Conservation (phyloP, 2,113 vertebrate species). For the Pedionomus torquatus region DNA sequence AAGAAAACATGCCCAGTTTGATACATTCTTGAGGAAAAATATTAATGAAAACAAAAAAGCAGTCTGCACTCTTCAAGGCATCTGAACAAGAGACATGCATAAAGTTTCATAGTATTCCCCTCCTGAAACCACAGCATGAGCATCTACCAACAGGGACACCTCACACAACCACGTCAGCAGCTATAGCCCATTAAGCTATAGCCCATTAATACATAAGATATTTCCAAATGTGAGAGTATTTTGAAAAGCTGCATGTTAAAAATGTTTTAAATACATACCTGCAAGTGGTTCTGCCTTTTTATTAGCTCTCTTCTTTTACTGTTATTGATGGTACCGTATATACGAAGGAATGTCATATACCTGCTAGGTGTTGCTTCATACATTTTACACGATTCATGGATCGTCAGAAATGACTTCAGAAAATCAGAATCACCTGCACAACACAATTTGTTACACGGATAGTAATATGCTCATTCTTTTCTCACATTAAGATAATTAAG, state of each 20-base stretch:
- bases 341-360: conserved; percentile 90
- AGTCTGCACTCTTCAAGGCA: background rate
- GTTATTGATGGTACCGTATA: conserved; percentile 85
- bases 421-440: conserved; percentile 80
- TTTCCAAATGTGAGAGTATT: background rate
- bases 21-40: background rate
- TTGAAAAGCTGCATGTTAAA: background rate
- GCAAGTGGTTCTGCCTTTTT: conserved; percentile 90
- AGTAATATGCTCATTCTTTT: conserved; percentile 9
- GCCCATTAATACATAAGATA: background rate
- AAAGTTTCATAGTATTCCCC: background rate
- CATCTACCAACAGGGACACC: background rate
- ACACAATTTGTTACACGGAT: conserved; percentile 4
- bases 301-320: conserved; percentile 88
- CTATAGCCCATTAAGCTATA: background rate
- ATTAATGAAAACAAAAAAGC: background rate
- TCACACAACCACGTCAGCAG: background rate
- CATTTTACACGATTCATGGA: conserved; percentile 90
- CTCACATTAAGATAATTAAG: background rate
- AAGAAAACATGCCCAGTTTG: background rate
- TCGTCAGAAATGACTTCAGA: conserved; percentile 86
- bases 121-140: background rate
- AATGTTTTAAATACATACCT: conserved; percentile 76
- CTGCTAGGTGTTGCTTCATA: conserved; percentile 90
- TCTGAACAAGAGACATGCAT: background rate